A percentile compares a stretch with the other conserved stretches of the same genome.
phyloP scores from a whole-genome alignment of 2,888 invertebrate genomes.

The Drosophila cyrtoloma region DNA sequence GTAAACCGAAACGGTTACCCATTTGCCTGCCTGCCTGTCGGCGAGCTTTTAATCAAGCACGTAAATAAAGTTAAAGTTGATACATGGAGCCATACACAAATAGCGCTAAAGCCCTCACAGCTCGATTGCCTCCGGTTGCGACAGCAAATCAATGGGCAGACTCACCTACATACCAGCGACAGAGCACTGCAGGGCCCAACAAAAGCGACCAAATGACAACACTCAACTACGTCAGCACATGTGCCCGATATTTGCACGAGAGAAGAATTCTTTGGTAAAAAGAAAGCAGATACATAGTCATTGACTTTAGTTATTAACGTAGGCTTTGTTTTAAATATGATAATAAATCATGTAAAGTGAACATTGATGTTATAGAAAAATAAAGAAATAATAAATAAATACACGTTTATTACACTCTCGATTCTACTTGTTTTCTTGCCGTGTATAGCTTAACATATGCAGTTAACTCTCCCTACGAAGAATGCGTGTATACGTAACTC shows the following conservation, averaged over 20 bases:
- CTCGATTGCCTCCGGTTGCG: constrained; percentile 55
- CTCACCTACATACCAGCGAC: constrained; percentile 34
- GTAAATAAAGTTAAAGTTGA: constrained; percentile 80
- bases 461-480: neutral
- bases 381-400: neutral
- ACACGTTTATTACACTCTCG: too few species aligned
- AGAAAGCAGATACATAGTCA: neutral
- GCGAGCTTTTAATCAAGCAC: constrained; percentile 76
- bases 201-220: constrained; percentile 74
- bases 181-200: constrained; percentile 32
- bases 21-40: constrained; percentile 17
- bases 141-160: constrained; percentile 68
- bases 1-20: constrained; percentile 8
- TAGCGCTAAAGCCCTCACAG: constrained; percentile 31
- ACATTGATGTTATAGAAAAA: neutral
- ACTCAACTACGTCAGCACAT: constrained; percentile 51
- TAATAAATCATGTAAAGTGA: neutral
- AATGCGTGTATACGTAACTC: constrained; percentile 12
- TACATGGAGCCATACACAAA: constrained; percentile 50
- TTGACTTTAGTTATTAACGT: neutral
- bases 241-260: constrained; percentile 37
- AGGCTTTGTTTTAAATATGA: neutral
- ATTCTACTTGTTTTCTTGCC: neutral
- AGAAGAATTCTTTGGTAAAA: constrained; percentile 2
- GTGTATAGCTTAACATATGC: constrained; percentile 34